phyloP scores from a whole-genome alignment of 2,888 invertebrate species.

The Tethea ocularis region DNA sequence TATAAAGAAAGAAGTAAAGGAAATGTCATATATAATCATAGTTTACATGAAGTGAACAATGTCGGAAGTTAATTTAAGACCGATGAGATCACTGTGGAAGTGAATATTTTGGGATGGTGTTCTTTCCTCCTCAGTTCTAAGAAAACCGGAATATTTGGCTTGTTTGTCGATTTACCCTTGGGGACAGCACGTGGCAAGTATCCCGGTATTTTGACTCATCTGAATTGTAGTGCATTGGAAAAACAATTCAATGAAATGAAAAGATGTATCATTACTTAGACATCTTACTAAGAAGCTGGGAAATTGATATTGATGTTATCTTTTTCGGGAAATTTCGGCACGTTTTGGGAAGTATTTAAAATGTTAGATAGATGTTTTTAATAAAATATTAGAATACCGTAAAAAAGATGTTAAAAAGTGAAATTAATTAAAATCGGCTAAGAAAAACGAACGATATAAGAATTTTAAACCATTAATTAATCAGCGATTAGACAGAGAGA shows the following conservation, averaged over 20 bases:
- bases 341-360: neutral
- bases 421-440: no score
- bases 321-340: neutral
- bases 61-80: constrained; percentile 9
- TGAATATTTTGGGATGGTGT: constrained; percentile 48
- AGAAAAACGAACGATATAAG: no score
- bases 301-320: neutral
- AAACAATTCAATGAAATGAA: constrained; percentile 18
- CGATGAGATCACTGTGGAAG: constrained; percentile 48
- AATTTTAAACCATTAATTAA: no score
- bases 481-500: no score
- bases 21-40: neutral
- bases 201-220: constrained; percentile 47
- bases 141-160: constrained; percentile 62
- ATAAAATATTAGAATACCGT: no score
- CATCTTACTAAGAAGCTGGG: neutral
- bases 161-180: constrained; percentile 35
- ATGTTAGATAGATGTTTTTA: no score
- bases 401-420: no score
- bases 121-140: constrained; percentile 38
- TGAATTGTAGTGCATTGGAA: neutral
- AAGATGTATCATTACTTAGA: constrained; percentile 17
- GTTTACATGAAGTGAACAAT: neutral
- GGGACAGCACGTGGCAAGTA: constrained; percentile 43
- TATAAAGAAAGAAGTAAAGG: neutral